These are phyloP conservation scores for Gasteruption jaculator DNA, from an alignment of 2,888 invertebrate species.

Conservation along the genomic window DNA sequence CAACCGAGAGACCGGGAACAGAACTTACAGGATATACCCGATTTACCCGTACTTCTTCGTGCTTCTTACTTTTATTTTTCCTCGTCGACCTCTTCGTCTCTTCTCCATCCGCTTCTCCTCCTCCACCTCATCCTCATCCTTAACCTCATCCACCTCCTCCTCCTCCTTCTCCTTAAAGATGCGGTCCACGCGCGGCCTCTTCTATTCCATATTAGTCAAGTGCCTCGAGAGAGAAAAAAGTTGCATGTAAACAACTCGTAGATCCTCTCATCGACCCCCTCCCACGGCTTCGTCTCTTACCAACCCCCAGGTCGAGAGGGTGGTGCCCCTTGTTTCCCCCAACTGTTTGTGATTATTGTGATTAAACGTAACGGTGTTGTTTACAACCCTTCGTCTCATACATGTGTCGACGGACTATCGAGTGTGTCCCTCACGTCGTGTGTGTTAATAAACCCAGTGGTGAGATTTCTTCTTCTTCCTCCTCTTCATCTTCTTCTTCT, in stretches of 20 bases:
- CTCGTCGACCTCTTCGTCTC: slow-evolving; percentile 9
- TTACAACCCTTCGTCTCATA: too few relatives aligned
- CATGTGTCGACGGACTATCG: too few relatives aligned
- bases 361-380: too few relatives aligned
- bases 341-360: too few relatives aligned
- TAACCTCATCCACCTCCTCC: slow-evolving; percentile 16
- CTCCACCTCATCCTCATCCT: slow-evolving; percentile 15
- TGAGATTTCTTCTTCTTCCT: too few relatives aligned
- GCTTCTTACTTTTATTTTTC: slow-evolving; percentile 8
- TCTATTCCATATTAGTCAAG: slow-evolving; percentile 11
- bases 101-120: slow-evolving; percentile 12
- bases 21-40: slow-evolving; percentile 18
- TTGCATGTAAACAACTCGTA: slow-evolving; percentile 4
- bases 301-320: too few relatives aligned
- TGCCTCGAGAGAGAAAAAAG: slow-evolving; percentile 3
- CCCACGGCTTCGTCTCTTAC: not conserved
- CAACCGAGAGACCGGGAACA: slow-evolving; percentile 45
- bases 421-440: too few relatives aligned
- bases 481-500: too few relatives aligned
- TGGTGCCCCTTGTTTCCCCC: too few relatives aligned
- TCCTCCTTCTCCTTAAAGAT: too few relatives aligned
- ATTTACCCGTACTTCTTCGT: slow-evolving; percentile 5
- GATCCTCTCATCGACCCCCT: not conserved
- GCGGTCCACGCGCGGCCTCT: too few relatives aligned
- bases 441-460: too few relatives aligned